Evolutionary conservation across 2,113 vertebrate genomes (phyloP), one percentile per base, ranked within the genome.

Genomic region (Neodontobutis hainanensis): DNA sequence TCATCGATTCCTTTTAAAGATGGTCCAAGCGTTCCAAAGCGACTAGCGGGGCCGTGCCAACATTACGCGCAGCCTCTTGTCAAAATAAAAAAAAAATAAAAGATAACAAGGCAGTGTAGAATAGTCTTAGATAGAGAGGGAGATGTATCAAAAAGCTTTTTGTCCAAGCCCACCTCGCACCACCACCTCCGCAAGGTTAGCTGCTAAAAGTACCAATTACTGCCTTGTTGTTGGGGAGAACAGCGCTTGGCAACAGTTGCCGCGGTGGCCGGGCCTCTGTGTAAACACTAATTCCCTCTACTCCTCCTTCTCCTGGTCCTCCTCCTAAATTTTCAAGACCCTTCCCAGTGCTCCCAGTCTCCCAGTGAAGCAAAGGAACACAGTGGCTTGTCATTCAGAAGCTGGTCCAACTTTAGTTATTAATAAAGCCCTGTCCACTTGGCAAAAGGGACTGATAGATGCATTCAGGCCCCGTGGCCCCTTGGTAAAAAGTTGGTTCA

Each of bases 151-250:
- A 86, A 87, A 87, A 85, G 87, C 87, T 89, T 89, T 90, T 87
- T 85, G 84, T 91, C 85, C 76, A 72, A 87, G 59, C 67, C 67
- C 80, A 80, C 84, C 78, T 85, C 70, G 61, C 87, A 70, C 88
- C 77, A 70, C 78, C 83, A 85, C 85, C 88, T 85, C 82, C 75
- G 56, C 83, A 87, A 90, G 90, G 89, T 88, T 91, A 91, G 87
- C 75, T 57, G 74, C 86, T 90, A 85, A 89, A 90, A 90, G 89
- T 89, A 85, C 86, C 89, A 91, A 92, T 92, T 90, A 88, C 80
- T 83, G 85, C 70, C 85, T 83, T 78, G 78, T 85, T 89, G 87
- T 86, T 73, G 84, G 87, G 83, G 83, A 86, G 83, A 85, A 85
- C 82, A 67, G 83, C 52, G 78, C 89, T 90, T 92, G 88, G 90